These are phyloP conservation scores for Ivindomyrus marchei DNA, from an alignment of 2,113 vertebrate genomes.

Conservation along the genomic window DNA sequence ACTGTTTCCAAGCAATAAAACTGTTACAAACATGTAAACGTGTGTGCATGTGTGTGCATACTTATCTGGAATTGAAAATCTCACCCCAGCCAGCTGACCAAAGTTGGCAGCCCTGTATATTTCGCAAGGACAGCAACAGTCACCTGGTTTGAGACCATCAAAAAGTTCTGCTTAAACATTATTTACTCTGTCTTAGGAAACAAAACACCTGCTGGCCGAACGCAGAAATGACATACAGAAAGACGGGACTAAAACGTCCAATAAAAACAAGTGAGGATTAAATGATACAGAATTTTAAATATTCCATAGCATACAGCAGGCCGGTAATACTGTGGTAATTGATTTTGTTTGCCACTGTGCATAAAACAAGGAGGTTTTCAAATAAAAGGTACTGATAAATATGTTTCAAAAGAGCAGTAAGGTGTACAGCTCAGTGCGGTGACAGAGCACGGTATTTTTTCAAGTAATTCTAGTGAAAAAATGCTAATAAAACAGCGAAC, in stretches of 20 bases:
- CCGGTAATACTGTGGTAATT: not conserved
- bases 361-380: not conserved
- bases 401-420: not conserved
- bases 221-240: not conserved
- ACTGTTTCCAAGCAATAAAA: not conserved
- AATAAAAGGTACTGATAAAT: not conserved
- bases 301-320: not conserved
- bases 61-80: not conserved
- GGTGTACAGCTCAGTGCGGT: not conserved
- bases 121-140: not conserved
- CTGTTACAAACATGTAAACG: not conserved
- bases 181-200: not conserved
- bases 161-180: not conserved
- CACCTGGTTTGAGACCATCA: not conserved
- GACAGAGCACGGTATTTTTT: not conserved
- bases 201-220: not conserved
- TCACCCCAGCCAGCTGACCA: not conserved
- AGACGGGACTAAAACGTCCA: not conserved
- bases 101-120: not conserved
- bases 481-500: not conserved
- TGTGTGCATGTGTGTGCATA: not conserved
- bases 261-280: not conserved
- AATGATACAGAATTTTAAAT: not conserved
- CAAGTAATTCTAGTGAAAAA: not conserved
- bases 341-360: not conserved